Percentiles rank a stretch among this genome's conserved stretches.
These are phyloP conservation scores for Prionailurus viverrinus DNA, from an alignment of 2,113 vertebrate genomes.

Conservation along the genomic window DNA sequence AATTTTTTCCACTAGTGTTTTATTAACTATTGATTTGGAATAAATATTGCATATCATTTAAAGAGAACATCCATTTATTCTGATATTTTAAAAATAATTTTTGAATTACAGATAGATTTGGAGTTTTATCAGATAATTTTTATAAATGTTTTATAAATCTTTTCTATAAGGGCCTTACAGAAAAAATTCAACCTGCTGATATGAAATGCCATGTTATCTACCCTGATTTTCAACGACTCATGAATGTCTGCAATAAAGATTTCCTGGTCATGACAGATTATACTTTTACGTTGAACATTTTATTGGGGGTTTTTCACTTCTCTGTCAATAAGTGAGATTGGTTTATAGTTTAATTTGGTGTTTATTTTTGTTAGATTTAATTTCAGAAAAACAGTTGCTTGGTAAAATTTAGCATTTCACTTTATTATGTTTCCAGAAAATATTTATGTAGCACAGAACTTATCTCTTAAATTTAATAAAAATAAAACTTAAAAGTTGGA, in stretches of 20 bases:
- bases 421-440: not conserved
- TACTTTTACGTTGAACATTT: not conserved
- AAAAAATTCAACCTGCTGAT: not conserved
- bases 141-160: not conserved
- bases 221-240: not conserved
- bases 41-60: not conserved
- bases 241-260: not conserved
- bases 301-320: not conserved
- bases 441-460: not conserved
- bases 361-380: not conserved
- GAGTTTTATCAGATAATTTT: not conserved
- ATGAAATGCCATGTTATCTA: not conserved
- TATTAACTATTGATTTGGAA: slow-evolving; percentile 10
- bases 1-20: not conserved
- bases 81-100: not conserved
- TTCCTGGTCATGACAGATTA: not conserved
- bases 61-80: not conserved
- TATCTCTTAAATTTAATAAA: not conserved
- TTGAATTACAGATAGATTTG: not conserved
- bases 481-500: too few species aligned
- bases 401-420: not conserved
- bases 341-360: not conserved
- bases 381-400: not conserved
- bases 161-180: not conserved
- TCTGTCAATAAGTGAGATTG: not conserved